A percentile compares a stretch with the other conserved stretches of the same genome.
These are phyloP conservation scores for Pseudomyrmex gracilis DNA, from an alignment of 1,140 invertebrate species.

Conservation along the genomic window DNA sequence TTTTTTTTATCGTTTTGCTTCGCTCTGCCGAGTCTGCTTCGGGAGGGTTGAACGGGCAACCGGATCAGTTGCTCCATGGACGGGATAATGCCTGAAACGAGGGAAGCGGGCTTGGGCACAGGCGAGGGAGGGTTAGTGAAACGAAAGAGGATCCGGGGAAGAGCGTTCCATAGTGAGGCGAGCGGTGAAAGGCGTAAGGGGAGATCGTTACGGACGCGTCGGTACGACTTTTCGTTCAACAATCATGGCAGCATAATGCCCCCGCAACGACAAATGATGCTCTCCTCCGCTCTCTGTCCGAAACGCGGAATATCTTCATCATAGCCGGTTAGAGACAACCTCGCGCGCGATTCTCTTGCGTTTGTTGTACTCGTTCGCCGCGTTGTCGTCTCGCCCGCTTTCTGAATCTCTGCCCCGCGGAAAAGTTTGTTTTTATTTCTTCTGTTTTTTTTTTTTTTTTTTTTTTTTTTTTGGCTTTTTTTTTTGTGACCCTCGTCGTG, in stretches of 20 bases:
- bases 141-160: constrained; percentile 70
- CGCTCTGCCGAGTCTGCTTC: constrained; percentile 82
- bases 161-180: constrained; percentile 39
- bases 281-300: constrained; percentile 35
- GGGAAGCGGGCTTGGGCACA: background rate
- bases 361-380: background rate
- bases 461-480: too few species aligned
- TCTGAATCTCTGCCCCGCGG: background rate
- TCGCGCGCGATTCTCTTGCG: background rate
- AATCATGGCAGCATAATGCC: constrained; percentile 48
- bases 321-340: constrained; percentile 28
- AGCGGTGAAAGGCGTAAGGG: constrained; percentile 60
- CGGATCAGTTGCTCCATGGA: constrained; percentile 64
- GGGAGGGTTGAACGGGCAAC: constrained; percentile 43
- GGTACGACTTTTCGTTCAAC: constrained; percentile 67
- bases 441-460: too few species aligned
- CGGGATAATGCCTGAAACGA: constrained; percentile 66
- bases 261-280: constrained; percentile 32
- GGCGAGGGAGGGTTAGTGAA: constrained; percentile 36
- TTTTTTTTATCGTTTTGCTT: constrained; percentile 72
- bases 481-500: too few species aligned
- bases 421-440: constrained; percentile 4
- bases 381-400: background rate
- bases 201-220: constrained; percentile 66
- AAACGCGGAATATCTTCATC: constrained; percentile 24